A percentile compares a stretch with the other conserved stretches of the same genome.
phyloP scores from a whole-genome alignment of 2,797 vertebrate species.

The Tangara arthus region DNA sequence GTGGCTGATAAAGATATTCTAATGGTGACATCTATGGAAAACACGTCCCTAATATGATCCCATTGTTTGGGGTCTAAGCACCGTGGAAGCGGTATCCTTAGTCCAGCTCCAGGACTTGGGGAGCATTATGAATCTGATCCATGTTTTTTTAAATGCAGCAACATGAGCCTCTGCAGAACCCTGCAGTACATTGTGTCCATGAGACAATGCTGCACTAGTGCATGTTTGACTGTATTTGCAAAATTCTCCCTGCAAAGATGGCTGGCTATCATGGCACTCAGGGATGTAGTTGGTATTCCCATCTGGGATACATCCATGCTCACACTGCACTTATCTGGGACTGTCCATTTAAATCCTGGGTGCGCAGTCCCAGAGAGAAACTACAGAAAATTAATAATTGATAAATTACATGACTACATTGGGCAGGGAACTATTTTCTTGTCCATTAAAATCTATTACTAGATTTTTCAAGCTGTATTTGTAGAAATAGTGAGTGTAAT shows the following conservation, averaged over 20 bases:
- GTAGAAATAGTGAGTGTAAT: neutral
- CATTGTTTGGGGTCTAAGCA: neutral
- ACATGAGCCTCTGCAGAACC: neutral
- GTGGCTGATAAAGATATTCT: neutral
- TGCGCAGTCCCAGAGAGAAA: neutral
- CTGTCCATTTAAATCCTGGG: neutral
- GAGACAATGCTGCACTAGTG: neutral
- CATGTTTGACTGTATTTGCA: neutral
- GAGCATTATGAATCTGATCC: neutral
- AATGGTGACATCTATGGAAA: neutral
- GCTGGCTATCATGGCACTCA: too few relatives aligned
- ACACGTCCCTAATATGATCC: neutral
- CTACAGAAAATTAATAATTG: neutral
- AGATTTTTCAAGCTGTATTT: neutral
- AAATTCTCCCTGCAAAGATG: neutral
- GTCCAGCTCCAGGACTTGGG: neutral
- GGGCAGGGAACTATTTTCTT: neutral
- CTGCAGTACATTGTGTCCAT: neutral
- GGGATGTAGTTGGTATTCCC: rapidly evolving
- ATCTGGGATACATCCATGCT: neutral
- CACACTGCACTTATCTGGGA: neutral
- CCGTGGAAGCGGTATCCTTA: neutral
- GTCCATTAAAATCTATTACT: neutral
- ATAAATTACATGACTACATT: neutral
- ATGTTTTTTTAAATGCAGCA: neutral